Conservation (phyloP, 1,140 invertebrate species). For the Anthonomus grandis region DNA sequence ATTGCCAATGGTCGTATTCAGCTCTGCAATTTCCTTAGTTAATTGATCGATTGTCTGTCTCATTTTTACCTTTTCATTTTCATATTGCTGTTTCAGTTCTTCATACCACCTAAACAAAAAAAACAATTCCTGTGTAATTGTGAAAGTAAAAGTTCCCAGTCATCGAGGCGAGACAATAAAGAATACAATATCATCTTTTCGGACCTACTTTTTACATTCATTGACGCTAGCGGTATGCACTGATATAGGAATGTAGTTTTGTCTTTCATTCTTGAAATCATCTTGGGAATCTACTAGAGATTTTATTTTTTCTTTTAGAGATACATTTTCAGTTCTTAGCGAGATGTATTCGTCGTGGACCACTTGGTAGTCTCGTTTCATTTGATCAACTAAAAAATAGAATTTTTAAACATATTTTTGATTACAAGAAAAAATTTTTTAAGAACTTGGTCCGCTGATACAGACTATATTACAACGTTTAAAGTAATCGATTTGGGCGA, state of each 20-base stretch:
- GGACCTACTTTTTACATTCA: slow-evolving; percentile 56
- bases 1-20: slow-evolving; percentile 45
- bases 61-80: slow-evolving; percentile 54
- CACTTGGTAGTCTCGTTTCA: slow-evolving; percentile 58
- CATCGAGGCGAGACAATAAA: no score
- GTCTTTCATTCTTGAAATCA: slow-evolving; percentile 52
- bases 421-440: no score
- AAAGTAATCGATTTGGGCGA: no score
- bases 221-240: slow-evolving; percentile 57
- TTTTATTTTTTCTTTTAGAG: slow-evolving; percentile 55
- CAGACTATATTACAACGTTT: no score
- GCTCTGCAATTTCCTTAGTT: slow-evolving; percentile 48
- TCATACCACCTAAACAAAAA: slow-evolving; percentile 54
- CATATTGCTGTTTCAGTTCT: slow-evolving; percentile 60
- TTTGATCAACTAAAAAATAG: slow-evolving; percentile 51
- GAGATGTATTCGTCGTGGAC: slow-evolving; percentile 56
- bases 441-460: no score
- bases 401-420: no score
- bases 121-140: not conserved
- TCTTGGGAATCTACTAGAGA: slow-evolving; percentile 53
- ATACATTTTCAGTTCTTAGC: slow-evolving; percentile 55
- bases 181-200: not conserved
- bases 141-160: not conserved
- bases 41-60: slow-evolving; percentile 45
- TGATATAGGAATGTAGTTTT: slow-evolving; percentile 54